Percentiles rank a stretch among this genome's conserved stretches.
Evolutionary conservation across 2,888 invertebrate species (phyloP).

Genomic region (Cosmia pyralina): DNA sequence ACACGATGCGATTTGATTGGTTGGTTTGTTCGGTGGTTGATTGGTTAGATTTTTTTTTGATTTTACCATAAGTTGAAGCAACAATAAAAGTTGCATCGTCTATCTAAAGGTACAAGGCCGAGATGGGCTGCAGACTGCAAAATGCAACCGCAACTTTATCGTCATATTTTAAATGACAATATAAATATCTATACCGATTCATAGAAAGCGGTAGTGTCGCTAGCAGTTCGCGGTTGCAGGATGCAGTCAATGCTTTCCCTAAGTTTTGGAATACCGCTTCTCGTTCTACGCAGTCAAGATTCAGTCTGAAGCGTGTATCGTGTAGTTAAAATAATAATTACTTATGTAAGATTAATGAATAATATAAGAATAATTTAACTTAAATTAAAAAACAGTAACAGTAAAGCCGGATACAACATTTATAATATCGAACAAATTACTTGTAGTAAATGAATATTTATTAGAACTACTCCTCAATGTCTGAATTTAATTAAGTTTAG

Average conservation of each 20-base stretch:
- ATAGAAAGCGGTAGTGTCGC: no score
- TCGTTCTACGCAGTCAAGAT: not conserved
- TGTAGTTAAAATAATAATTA: not conserved
- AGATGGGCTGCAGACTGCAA: no score
- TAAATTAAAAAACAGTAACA: constrained; percentile 14
- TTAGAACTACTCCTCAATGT: constrained; percentile 42
- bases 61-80: no score
- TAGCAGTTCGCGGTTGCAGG: no score
- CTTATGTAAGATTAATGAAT: not conserved
- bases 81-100: no score
- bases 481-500: constrained; percentile 46
- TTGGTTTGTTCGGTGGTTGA: no score
- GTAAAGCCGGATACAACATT: constrained; percentile 9
- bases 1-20: no score
- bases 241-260: not conserved
- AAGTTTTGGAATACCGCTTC: not conserved
- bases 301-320: not conserved
- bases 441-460: constrained; percentile 50
- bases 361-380: not conserved
- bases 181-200: no score
- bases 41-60: no score
- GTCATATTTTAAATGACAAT: no score
- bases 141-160: no score
- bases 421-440: constrained; percentile 30
- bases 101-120: no score